Base-by-base conservation (phyloP, 2,113 vertebrate species). In the Ciconia stormi region DNA sequence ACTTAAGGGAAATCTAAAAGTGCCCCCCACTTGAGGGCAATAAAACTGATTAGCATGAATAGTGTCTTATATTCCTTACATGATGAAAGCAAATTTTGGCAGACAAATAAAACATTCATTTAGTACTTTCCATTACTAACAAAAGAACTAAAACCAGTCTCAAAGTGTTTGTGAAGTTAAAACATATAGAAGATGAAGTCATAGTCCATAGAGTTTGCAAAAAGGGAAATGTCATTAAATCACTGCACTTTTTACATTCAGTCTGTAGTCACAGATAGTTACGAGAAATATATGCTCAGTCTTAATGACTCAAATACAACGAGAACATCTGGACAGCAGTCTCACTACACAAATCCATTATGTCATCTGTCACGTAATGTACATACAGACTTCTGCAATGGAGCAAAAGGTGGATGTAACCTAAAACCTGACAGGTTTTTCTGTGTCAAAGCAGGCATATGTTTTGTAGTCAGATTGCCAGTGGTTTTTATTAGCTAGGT, bases 171-270 rank as follows among this genome's bases (percentile, higher is more conserved):
- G 16, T 21, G 34, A 87, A 93, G 34, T 50, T 26, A 72, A 76
- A 87, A 46, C 11, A 19, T 9, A 46, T 1, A n/a, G 49, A 77
- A 62, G 20, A 80, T 29, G 7, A 83, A 82, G 23, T 40, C 22
- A 66, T 9, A 58, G 36, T 77, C 38, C 0, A 0, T 0, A 65
- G n/a, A 82, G 25, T 55, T 58, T 46, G 13, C 27, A 53, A 89
- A 70, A 67, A 25, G 34, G 81, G 32, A 46, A 72, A 14, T 36
- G 30, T 20, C 47, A 78, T 73, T 87, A 58, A 62, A 67, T 79
- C 70, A 69, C 32, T 82, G 20, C 29, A 44, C 23, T 52, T 87
- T 46, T 53, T 42, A 59, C 29, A 59, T 38, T 71, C 34, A 34
- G 19, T 90, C 55, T 90, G 30, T 69, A 87, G 58, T 83, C 34